Percentiles rank a stretch among this genome's conserved stretches.
Conservation (phyloP, 1,140 invertebrate species). For the Conopomorpha cramerella region DNA sequence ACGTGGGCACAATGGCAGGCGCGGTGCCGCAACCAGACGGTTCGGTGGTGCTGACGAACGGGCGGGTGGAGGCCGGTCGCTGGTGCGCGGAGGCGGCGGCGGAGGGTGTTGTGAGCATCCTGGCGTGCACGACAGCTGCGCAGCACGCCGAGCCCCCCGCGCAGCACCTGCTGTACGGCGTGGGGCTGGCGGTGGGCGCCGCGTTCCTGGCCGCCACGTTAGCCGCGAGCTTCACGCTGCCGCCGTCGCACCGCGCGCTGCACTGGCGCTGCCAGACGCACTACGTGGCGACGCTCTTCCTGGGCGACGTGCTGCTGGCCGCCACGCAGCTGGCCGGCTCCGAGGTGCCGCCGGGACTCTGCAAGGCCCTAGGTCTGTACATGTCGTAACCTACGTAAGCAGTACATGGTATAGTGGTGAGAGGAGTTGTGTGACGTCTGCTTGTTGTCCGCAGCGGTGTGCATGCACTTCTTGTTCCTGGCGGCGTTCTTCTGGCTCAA, state of each 20-base stretch:
- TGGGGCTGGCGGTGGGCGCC: constrained; percentile 75
- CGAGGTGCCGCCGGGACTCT: constrained; percentile 61
- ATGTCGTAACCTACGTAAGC: too few relatives aligned
- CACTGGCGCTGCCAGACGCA: constrained; percentile 85
- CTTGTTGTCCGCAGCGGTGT: constrained; percentile 68
- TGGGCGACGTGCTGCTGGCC: constrained; percentile 77
- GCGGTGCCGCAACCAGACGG: constrained; percentile 55
- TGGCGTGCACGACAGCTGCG: constrained; percentile 66
- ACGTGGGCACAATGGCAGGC: constrained; percentile 42
- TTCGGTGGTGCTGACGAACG: constrained; percentile 28
- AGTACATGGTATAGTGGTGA: too few relatives aligned
- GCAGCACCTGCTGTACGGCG: constrained; percentile 64
- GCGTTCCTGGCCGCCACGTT: constrained; percentile 79
- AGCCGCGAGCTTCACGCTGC: constrained; percentile 73
- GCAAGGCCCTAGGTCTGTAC: constrained; percentile 68
- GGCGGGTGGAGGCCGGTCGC: constrained; percentile 45
- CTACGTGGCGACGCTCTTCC: constrained; percentile 78
- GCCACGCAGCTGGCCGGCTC: constrained; percentile 69
- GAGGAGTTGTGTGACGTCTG: too few relatives aligned
- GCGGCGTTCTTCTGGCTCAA: constrained; percentile 96
- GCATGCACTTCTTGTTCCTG: constrained; percentile 92
- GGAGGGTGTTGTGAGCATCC: constrained; percentile 55
- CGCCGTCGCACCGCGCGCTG: constrained; percentile 78
- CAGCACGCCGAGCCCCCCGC: constrained; percentile 32
- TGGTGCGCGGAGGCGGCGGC: constrained; percentile 68